Base-by-base conservation (phyloP, 2,797 vertebrate species). In the Gobionotothen gibberifrons region DNA sequence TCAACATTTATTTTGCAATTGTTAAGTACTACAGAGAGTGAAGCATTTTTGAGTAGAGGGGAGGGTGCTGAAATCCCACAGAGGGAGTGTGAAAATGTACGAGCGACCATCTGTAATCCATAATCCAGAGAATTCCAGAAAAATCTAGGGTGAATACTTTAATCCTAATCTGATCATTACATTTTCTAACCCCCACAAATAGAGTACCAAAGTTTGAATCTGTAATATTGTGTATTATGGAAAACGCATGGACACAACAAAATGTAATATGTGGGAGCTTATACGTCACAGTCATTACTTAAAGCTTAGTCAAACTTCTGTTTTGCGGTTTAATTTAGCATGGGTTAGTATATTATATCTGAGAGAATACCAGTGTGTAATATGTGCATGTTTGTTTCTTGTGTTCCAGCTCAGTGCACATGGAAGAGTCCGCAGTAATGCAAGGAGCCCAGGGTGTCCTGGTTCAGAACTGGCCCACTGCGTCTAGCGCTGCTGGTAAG, bases 401-500 rank as follows among this genome's bases (percentile, higher is more conserved):
- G 82, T 89, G 7, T 90, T 92, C 63, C 91, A 99, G 98, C 89
- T 97, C 98, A 78, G 97, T 98, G 76, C 97, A 97, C 80, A 90
- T 99, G 96, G 97, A 99, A 85, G 97, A 98, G 89, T 95, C 97
- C 55, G 97, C 95, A 32, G 93, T 98, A 85, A 95, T 99, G 90
- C 97, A 97, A 67, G 93, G 93, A 89, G 92, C 93, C 81, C 93
- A 96, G 70, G 96, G 96, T 68, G 96, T 96, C 88, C 95, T 97
- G 73, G 97, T 99, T 54, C 98, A 99, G 89, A 98, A 98, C 93
- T 99, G 98, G 98, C 98, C 98, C 51, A 99, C 98, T 17, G 97
- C 97, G 71, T 99, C 97, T 84, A 99, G 97, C 72, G 96, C 97
- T 36, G 97, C 97, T 90, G 95, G 96, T 95, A 90, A 96, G 93